Evolutionary conservation across 2,113 vertebrate species (phyloP).

Genomic region (Ursus arctos): DNA sequence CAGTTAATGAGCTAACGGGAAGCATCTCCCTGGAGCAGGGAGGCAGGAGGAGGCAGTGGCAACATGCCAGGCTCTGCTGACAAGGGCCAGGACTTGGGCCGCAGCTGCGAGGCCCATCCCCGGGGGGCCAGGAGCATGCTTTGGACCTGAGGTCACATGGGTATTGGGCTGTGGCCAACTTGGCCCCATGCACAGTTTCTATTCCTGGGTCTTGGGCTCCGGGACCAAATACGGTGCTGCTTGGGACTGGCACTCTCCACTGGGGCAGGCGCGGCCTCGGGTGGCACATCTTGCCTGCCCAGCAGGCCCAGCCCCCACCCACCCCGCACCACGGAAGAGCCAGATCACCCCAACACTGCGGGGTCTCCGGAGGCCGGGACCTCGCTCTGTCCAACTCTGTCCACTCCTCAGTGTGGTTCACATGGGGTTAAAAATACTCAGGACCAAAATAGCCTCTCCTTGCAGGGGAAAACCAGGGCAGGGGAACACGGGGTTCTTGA

Average conservation of each 20-base stretch:
- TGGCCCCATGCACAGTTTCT: background rate
- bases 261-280: background rate
- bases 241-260: background rate
- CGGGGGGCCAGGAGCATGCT: background rate
- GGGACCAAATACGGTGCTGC: conserved; percentile 71
- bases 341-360: fast-evolving
- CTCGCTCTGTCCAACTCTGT: fast-evolving
- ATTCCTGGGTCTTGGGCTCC: conserved; percentile 45
- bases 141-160: conserved; percentile 61
- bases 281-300: background rate
- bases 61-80: background rate
- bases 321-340: background rate
- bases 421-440: conserved; percentile 25
- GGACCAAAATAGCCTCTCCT: conserved; percentile 18
- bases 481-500: background rate
- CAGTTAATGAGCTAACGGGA: background rate
- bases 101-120: background rate
- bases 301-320: fast-evolving
- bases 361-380: background rate
- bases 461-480: background rate
- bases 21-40: fast-evolving
- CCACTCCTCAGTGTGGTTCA: background rate
- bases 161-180: conserved; percentile 13
- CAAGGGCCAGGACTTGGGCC: background rate
- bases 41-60: background rate